Conservation (phyloP, 2,888 invertebrate species). For the Drosophila planitibia region DNA sequence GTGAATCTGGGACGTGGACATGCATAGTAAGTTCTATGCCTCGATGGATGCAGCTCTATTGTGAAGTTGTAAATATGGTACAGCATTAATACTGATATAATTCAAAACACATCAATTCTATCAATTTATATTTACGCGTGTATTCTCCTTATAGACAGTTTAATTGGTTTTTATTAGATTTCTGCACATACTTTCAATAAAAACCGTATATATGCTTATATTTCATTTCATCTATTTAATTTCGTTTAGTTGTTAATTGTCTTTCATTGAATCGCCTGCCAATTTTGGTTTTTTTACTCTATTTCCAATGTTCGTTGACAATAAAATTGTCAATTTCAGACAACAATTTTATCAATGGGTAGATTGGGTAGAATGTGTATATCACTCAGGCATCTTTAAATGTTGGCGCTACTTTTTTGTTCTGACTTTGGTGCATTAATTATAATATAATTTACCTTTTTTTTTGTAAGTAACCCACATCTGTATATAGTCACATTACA, state of each 20-base stretch:
- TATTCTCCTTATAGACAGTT: constrained; percentile 11
- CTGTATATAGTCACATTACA: background rate
- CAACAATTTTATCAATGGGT: background rate
- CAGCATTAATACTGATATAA: background rate
- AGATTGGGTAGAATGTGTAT: background rate
- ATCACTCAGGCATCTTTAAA: background rate
- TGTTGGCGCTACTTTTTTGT: background rate
- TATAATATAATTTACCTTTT: background rate
- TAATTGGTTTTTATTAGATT: constrained; percentile 77
- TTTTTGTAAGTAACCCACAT: background rate
- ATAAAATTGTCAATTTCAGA: constrained; percentile 15
- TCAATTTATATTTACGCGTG: constrained; percentile 29
- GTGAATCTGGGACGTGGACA: constrained; percentile 51
- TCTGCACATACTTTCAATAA: constrained; percentile 68
- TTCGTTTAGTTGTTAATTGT: constrained; percentile 62
- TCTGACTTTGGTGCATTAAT: background rate
- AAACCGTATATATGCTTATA: constrained; percentile 19
- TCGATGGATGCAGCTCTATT: constrained; percentile 28
- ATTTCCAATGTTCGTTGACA: constrained; percentile 28
- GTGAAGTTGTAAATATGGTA: background rate
- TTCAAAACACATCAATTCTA: background rate
- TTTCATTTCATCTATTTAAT: constrained; percentile 45
- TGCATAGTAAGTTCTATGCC: constrained; percentile 43
- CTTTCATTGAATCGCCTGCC: constrained; percentile 72
- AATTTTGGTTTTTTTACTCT: constrained; percentile 51